Evolutionary conservation across 2,113 vertebrate genomes (phyloP).

Genomic region (Psilopsiagon aymara): DNA sequence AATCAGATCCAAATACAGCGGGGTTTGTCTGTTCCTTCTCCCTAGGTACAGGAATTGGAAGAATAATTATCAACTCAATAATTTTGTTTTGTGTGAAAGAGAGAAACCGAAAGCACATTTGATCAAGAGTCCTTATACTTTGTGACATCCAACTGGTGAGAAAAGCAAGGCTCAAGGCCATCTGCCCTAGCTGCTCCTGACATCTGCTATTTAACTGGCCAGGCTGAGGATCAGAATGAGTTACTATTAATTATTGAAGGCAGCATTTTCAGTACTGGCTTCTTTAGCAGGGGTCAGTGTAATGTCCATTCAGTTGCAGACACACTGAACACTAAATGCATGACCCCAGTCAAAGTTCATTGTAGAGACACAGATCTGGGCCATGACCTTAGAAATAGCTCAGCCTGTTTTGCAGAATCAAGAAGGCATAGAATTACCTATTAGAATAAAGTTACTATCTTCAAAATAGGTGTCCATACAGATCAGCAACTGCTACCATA

Average conservation of each 20-base stretch:
- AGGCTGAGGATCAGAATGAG: background rate
- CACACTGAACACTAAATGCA: conserved; percentile 20
- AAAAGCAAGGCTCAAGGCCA: conserved; percentile 44
- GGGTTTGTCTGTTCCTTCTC: background rate
- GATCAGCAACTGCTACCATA: background rate
- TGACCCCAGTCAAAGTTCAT: conserved; percentile 69
- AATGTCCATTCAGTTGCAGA: conserved; percentile 9
- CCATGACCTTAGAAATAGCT: conserved; percentile 41
- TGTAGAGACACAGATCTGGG: conserved; percentile 1
- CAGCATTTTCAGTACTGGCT: conserved; percentile 7
- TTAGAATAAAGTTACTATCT: background rate
- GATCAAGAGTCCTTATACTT: background rate
- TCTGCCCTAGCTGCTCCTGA: conserved; percentile 42
- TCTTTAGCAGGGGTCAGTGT: conserved; percentile 22
- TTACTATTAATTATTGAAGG: background rate
- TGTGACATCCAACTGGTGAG: background rate
- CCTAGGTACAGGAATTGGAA: background rate
- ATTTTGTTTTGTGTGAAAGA: background rate
- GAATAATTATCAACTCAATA: background rate
- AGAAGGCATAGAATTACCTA: background rate
- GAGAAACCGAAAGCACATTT: background rate
- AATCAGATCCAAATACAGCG: too few species aligned
- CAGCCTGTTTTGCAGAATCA: background rate
- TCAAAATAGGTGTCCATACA: background rate
- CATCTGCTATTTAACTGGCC: conserved; percentile 56